Conservation (phyloP, 2,113 vertebrate species). For the Sprattus sprattus region DNA sequence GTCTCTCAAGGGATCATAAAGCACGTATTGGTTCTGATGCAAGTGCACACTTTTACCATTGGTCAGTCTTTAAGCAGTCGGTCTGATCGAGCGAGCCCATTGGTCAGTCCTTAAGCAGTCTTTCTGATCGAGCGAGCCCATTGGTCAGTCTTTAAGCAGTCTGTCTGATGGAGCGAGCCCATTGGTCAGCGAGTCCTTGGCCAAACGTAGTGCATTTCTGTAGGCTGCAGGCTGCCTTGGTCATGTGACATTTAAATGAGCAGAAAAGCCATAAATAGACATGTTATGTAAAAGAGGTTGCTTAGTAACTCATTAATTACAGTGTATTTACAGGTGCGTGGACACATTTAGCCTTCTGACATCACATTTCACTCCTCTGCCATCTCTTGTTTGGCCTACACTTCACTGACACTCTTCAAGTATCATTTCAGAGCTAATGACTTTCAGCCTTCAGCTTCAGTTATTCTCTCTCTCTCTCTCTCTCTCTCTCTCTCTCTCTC, state of each 20-base stretch:
- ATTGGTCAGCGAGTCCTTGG: neutral
- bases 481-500: slow-evolving; percentile 23
- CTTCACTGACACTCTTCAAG: slow-evolving; percentile 10
- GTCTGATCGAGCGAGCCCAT: slow-evolving; percentile 39
- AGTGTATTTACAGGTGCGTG: slow-evolving; percentile 71
- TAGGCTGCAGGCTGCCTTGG: slow-evolving; percentile 60
- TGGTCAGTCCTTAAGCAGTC: slow-evolving; percentile 28
- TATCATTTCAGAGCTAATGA: neutral
- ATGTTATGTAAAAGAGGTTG: slow-evolving; percentile 59
- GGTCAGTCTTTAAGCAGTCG: slow-evolving; percentile 25
- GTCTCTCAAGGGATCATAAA: slow-evolving; percentile 65
- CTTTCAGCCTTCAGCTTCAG: neutral
- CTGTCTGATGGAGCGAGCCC: slow-evolving; percentile 37
- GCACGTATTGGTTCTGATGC: slow-evolving; percentile 65
- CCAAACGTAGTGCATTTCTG: slow-evolving; percentile 59
- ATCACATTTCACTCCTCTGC: slow-evolving; percentile 32
- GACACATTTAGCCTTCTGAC: slow-evolving; percentile 43
- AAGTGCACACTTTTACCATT: slow-evolving; percentile 38
- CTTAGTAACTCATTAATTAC: slow-evolving; percentile 51
- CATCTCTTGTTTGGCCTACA: slow-evolving; percentile 41
- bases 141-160: slow-evolving; percentile 29
- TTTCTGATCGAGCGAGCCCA: slow-evolving; percentile 38
- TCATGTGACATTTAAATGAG: slow-evolving; percentile 59
- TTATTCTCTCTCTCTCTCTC: neutral
- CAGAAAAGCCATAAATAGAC: slow-evolving; percentile 57